phyloP scores from a whole-genome alignment of 2,113 vertebrate genomes.

The Rallus limicola region DNA sequence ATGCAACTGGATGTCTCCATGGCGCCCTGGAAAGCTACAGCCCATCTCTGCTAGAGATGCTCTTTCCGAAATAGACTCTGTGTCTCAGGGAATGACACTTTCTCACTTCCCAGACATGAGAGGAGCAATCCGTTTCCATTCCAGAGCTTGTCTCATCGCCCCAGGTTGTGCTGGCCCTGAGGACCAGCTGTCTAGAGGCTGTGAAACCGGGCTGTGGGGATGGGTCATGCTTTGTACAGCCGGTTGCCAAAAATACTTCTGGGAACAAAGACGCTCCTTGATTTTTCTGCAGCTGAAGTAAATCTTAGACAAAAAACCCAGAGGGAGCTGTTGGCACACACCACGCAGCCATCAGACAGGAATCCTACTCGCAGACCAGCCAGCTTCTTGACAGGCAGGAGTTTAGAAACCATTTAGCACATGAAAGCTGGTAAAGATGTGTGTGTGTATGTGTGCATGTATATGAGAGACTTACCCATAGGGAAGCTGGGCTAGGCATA shows the following conservation, averaged over 20 bases:
- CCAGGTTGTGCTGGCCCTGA: neutral
- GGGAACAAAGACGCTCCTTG: neutral
- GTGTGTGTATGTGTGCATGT: neutral
- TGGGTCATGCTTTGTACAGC: neutral
- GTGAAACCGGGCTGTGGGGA: neutral
- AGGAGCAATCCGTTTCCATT: neutral
- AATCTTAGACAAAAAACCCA: slow-evolving; percentile 42
- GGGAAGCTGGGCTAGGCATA: neutral
- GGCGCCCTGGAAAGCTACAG: slow-evolving; percentile 1
- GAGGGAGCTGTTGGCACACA: slow-evolving; percentile 53
- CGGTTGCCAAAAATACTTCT: neutral
- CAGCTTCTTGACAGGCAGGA: slow-evolving; percentile 13
- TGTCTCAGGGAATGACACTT: neutral
- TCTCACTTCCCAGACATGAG: neutral
- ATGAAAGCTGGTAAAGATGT: neutral
- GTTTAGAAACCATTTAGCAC: slow-evolving; percentile 24
- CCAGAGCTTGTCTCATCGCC: neutral
- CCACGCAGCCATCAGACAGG: neutral
- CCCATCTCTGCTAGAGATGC: neutral
- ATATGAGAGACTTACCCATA: neutral
- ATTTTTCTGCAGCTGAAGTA: neutral
- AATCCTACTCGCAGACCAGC: neutral
- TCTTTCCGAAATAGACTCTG: neutral
- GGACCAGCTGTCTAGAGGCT: neutral
- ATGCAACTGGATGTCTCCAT: neutral